phyloP scores from a whole-genome alignment of 2,888 invertebrate species.

The Phortica okadai region DNA sequence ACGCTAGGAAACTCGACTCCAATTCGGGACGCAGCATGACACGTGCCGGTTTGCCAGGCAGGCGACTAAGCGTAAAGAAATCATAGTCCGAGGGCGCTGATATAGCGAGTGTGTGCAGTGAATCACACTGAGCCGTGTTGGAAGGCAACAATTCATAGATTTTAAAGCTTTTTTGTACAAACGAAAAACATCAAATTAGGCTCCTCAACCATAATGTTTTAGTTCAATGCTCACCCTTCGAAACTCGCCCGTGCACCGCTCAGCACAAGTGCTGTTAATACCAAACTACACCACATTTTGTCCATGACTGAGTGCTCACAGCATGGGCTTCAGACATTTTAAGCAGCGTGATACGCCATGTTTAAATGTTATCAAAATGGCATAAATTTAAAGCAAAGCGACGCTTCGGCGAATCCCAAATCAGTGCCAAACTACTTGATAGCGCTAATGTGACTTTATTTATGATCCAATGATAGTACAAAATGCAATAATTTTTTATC shows the following conservation, averaged over 20 bases:
- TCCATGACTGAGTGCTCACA: constrained; percentile 35
- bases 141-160: constrained; percentile 63
- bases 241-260: neutral
- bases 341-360: constrained; percentile 28
- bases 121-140: constrained; percentile 48
- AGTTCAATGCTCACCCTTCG: constrained; percentile 41
- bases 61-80: constrained; percentile 58
- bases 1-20: constrained; percentile 51
- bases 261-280: constrained; percentile 42
- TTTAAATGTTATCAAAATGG: neutral
- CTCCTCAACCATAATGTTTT: neutral
- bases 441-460: neutral
- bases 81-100: constrained; percentile 59
- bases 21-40: constrained; percentile 65
- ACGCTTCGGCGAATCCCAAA: neutral
- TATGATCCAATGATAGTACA: neutral
- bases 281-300: constrained; percentile 51
- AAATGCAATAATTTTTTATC: neutral
- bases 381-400: neutral
- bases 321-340: constrained; percentile 16
- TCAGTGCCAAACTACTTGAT: neutral
- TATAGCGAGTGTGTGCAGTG: constrained; percentile 53
- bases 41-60: constrained; percentile 52
- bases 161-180: constrained; percentile 53
- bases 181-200: constrained; percentile 24